A percentile compares a stretch with the other conserved stretches of the same genome.
Conservation (phyloP, 2,113 vertebrate species). For the Speoplatyrhinus poulsoni region DNA sequence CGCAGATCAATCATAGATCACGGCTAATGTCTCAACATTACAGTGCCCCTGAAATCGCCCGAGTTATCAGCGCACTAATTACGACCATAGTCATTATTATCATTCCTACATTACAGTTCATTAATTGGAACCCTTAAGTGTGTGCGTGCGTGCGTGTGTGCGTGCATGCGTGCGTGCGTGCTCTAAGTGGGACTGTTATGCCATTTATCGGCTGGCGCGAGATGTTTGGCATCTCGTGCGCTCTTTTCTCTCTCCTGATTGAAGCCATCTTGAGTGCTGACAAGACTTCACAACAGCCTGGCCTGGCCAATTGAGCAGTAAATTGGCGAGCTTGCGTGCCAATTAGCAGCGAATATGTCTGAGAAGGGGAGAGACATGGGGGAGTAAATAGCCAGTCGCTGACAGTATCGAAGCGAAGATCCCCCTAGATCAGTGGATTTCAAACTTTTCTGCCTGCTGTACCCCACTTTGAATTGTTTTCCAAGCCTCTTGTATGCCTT, state of each 20-base stretch:
- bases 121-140: slow-evolving; percentile 63
- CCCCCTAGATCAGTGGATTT: background rate
- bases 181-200: slow-evolving; percentile 52
- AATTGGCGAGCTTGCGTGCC: slow-evolving; percentile 72
- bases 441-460: background rate
- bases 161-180: slow-evolving; percentile 46
- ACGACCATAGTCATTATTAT: slow-evolving; percentile 72
- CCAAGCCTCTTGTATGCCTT: background rate
- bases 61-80: slow-evolving; percentile 67
- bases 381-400: slow-evolving; percentile 51
- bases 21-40: slow-evolving; percentile 63
- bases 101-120: slow-evolving; percentile 73
- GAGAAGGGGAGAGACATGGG: slow-evolving; percentile 58
- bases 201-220: slow-evolving; percentile 46
- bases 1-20: slow-evolving; percentile 65
- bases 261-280: slow-evolving; percentile 33
- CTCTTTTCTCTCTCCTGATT: slow-evolving; percentile 29
- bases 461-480: background rate
- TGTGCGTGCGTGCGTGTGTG: slow-evolving; percentile 31
- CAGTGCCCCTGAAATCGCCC: slow-evolving; percentile 53
- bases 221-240: slow-evolving; percentile 38
- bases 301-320: slow-evolving; percentile 66
- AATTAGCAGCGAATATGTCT: slow-evolving; percentile 68
- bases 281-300: slow-evolving; percentile 49
- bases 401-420: slow-evolving; percentile 56